Conservation (phyloP, 2,113 vertebrate species). For the Aepyceros melampus region DNA sequence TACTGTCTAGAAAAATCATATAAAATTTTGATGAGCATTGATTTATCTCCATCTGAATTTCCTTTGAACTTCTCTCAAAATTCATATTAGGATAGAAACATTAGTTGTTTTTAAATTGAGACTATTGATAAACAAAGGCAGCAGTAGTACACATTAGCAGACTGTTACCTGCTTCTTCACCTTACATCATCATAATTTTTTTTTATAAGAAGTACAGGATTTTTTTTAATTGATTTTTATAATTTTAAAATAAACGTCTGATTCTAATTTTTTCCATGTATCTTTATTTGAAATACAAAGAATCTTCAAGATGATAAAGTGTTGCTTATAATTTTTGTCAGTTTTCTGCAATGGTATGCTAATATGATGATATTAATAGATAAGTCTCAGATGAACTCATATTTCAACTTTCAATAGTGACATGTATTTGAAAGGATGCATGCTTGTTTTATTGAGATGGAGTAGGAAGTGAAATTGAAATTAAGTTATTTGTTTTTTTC, state of each 20-base stretch:
- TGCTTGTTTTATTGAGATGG: background rate
- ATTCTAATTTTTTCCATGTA: background rate
- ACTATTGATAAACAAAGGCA: background rate
- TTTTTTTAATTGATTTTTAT: no score
- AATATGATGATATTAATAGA: background rate
- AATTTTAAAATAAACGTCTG: background rate
- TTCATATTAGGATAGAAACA: background rate
- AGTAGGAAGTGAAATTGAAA: background rate
- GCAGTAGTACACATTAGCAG: background rate
- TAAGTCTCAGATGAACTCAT: background rate
- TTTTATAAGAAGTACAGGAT: no score
- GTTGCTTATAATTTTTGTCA: background rate
- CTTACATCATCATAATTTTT: background rate
- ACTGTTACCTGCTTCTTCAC: background rate
- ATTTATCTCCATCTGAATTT: background rate
- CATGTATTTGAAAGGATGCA: background rate
- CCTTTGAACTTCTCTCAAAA: background rate
- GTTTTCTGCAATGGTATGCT: background rate
- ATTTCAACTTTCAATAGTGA: background rate
- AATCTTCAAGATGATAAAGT: background rate
- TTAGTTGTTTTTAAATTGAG: background rate
- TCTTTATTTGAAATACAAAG: slow-evolving; percentile 11
- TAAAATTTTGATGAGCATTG: background rate
- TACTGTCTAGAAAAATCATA: background rate
- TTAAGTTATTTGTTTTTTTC: slow-evolving; percentile 61